A percentile compares a stretch with the other conserved stretches of the same genome.
These are phyloP conservation scores for Apamea sordens DNA, from an alignment of 2,888 invertebrate genomes.

Conservation along the genomic window DNA sequence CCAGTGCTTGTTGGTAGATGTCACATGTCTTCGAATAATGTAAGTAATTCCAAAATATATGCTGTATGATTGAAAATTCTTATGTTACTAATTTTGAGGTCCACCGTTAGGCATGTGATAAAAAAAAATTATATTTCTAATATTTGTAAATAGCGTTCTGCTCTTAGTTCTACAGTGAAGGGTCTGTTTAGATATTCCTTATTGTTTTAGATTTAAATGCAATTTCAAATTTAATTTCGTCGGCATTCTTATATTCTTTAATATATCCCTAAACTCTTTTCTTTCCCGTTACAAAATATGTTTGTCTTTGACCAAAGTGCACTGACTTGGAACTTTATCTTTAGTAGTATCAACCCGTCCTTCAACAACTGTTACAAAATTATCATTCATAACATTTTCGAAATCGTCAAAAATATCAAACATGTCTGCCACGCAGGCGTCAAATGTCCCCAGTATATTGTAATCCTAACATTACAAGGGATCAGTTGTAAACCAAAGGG, in stretches of 20 bases:
- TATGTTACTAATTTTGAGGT: no score
- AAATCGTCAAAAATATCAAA: slow-evolving; percentile 52
- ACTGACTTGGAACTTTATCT: background rate
- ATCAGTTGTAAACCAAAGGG: slow-evolving; percentile 61
- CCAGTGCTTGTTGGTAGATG: no score
- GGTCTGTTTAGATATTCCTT: background rate
- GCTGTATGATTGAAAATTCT: background rate
- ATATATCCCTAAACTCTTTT: background rate
- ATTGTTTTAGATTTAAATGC: background rate
- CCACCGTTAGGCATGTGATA: no score
- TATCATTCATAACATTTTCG: slow-evolving; percentile 23
- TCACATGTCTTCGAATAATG: no score
- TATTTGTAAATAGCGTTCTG: background rate
- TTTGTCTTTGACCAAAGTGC: background rate
- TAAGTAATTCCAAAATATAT: no score
- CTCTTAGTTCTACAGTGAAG: background rate
- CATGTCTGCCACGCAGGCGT: slow-evolving; percentile 43
- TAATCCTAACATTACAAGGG: slow-evolving; percentile 66
- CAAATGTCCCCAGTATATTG: slow-evolving; percentile 60
- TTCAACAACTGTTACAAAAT: slow-evolving; percentile 15
- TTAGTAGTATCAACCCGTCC: background rate
- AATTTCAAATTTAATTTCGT: background rate
- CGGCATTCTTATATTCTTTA: background rate
- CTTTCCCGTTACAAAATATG: background rate
- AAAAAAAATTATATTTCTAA: background rate